A percentile compares a stretch with the other conserved stretches of the same genome.
phyloP scores from a whole-genome alignment of 2,888 invertebrate genomes.

The Palloptera scutellata region DNA sequence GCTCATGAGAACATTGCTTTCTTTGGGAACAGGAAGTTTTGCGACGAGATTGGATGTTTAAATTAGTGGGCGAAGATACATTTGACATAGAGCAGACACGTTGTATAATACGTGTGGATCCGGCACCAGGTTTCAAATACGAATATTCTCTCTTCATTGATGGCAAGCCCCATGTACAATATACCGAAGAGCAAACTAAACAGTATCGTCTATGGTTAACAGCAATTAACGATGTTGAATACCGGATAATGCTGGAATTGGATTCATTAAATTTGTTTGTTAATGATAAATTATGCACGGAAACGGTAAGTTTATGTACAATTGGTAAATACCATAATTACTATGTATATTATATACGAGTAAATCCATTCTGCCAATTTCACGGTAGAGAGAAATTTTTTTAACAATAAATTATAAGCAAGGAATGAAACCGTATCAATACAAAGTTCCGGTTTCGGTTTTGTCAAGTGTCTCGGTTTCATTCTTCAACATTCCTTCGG shows the following conservation, averaged over 20 bases:
- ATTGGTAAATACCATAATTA: neutral
- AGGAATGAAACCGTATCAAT: too few relatives aligned
- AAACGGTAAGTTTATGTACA: slow-evolving; percentile 49
- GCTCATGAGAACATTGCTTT: neutral
- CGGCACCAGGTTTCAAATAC: slow-evolving; percentile 78
- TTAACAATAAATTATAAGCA: neutral
- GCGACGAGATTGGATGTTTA: slow-evolving; percentile 90
- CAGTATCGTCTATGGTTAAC: slow-evolving; percentile 78
- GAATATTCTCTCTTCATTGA: slow-evolving; percentile 83
- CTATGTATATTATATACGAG: neutral
- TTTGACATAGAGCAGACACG: slow-evolving; percentile 72
- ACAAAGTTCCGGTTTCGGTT: too few relatives aligned
- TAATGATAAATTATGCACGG: slow-evolving; percentile 59
- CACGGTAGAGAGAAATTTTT: neutral
- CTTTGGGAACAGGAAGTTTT: slow-evolving; percentile 70
- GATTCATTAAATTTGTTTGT: slow-evolving; percentile 60
- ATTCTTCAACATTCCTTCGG: too few relatives aligned
- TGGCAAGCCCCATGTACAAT: slow-evolving; percentile 81
- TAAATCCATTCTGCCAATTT: neutral
- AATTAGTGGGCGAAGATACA: slow-evolving; percentile 84
- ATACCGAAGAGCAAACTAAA: slow-evolving; percentile 80
- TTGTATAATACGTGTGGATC: slow-evolving; percentile 67
- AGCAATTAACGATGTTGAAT: slow-evolving; percentile 66
- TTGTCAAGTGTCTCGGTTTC: too few relatives aligned
- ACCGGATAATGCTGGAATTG: slow-evolving; percentile 76